Percentiles rank a stretch among this genome's conserved stretches.
Evolutionary conservation across 2,113 vertebrate species (phyloP).

Genomic region (Leiothrix lutea): DNA sequence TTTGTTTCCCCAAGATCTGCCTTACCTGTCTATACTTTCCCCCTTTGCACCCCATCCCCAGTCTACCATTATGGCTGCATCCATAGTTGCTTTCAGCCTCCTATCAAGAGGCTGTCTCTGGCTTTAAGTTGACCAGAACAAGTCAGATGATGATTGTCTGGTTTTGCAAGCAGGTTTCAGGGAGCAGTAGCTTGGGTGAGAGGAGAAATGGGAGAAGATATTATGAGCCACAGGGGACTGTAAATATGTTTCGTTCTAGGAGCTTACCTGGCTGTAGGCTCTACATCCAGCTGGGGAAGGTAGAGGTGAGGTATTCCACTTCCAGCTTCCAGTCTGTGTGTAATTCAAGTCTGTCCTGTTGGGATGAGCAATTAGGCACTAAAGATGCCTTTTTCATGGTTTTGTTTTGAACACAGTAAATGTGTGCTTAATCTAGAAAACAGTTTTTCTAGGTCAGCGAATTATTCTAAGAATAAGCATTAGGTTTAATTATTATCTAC

Average conservation of each 20-base stretch:
- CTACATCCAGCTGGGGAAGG: background rate
- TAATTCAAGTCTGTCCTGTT: background rate
- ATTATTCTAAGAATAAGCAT: conserved; percentile 25
- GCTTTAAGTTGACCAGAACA: background rate
- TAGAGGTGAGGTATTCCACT: background rate
- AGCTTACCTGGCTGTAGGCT: background rate
- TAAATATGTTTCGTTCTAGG: accelerated
- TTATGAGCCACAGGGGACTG: accelerated
- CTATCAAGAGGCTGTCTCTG: background rate
- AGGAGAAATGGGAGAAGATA: background rate
- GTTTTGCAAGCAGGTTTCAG: background rate
- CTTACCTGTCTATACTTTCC: background rate
- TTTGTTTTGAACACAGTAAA: background rate
- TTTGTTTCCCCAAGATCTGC: background rate
- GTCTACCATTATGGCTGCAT: background rate
- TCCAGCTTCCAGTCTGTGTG: background rate
- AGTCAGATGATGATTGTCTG: background rate
- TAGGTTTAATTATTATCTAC: conserved; percentile 32
- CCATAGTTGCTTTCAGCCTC: background rate
- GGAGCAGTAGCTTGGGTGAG: background rate
- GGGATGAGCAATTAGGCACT: background rate
- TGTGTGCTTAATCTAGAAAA: background rate
- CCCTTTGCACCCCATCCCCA: background rate
- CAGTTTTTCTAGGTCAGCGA: background rate
- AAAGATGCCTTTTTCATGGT: background rate